These are phyloP conservation scores for Nasonia giraulti DNA, from an alignment of 1,140 invertebrate genomes.

Conservation along the genomic window DNA sequence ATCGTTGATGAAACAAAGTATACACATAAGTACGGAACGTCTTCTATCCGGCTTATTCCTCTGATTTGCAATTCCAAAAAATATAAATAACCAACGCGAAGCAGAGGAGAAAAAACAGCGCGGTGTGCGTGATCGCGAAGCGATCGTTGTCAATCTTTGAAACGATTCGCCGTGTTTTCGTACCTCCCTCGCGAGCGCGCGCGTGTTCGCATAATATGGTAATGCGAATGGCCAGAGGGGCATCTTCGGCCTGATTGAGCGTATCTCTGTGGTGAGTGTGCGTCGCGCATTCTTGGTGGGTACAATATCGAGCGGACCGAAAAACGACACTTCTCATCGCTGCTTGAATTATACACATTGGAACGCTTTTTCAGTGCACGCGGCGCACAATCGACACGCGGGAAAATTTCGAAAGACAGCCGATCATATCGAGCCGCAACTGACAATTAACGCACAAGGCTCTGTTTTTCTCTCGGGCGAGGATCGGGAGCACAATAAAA, in stretches of 20 bases:
- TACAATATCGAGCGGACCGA: not conserved
- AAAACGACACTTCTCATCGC: too few species aligned
- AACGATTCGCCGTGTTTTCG: not conserved
- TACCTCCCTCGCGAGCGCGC: not conserved
- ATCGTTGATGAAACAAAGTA: constrained; percentile 4
- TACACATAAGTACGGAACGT: not conserved
- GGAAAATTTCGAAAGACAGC: too few species aligned
- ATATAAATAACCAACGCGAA: not conserved
- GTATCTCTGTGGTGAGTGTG: constrained; percentile 43
- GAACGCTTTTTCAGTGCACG: too few species aligned
- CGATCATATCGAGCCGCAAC: not conserved
- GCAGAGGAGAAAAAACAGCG: not conserved
- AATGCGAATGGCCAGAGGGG: constrained; percentile 21
- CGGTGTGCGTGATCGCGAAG: not conserved
- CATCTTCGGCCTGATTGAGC: not conserved
- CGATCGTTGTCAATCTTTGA: constrained; percentile 28
- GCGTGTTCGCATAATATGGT: constrained; percentile 19
- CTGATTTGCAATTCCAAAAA: constrained; percentile 24
- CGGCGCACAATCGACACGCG: too few species aligned
- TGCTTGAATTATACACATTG: too few species aligned
- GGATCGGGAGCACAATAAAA: not conserved
- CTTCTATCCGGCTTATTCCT: not conserved
- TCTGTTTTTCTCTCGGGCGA: not conserved
- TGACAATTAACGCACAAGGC: not conserved
- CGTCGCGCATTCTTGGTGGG: constrained; percentile 52